Evolutionary conservation across 1,140 invertebrate species (phyloP).

Genomic region (Armadillidium nasatum): DNA sequence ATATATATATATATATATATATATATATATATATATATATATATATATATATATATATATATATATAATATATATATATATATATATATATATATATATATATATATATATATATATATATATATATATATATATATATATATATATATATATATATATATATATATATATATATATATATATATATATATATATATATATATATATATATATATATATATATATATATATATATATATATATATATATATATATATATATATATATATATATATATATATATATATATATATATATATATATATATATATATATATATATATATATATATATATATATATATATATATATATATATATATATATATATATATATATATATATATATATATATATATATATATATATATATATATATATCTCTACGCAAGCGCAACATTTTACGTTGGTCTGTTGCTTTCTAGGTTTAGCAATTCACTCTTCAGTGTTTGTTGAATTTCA

Average conservation of each 20-base stretch:
- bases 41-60: background rate
- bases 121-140: background rate
- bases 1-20: too few relatives aligned
- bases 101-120: conserved; percentile 13
- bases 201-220: conserved; percentile 15
- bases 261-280: background rate
- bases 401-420: conserved; percentile 7
- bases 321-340: conserved; percentile 13
- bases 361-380: conserved; percentile 9
- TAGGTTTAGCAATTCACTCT: too few relatives aligned
- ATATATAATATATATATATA: background rate
- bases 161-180: conserved; percentile 11
- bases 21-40: too few relatives aligned
- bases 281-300: conserved; percentile 11
- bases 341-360: background rate
- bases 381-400: conserved; percentile 11
- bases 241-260: conserved; percentile 13
- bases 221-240: conserved; percentile 4
- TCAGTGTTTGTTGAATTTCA: too few relatives aligned
- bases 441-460: too few relatives aligned
- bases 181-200: conserved; percentile 15
- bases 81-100: conserved; percentile 11
- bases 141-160: conserved; percentile 15
- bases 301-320: conserved; percentile 13
- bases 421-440: too few relatives aligned